Conservation (phyloP, 2,797 vertebrate genomes). For the Paguma larvata region DNA sequence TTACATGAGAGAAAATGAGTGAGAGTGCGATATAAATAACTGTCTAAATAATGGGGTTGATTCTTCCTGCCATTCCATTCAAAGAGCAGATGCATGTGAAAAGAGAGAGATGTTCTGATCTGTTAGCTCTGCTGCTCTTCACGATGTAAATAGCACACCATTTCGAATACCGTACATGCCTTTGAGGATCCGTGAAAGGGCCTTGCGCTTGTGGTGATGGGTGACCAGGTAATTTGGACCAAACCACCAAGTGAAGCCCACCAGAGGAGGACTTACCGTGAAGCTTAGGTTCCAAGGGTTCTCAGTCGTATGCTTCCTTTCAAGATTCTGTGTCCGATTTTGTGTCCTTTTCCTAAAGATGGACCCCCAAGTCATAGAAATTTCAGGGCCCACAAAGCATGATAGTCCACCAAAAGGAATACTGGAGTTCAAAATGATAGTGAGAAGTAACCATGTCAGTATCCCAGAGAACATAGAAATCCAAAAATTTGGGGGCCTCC, state of each 20-base stretch:
- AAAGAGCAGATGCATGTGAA: constrained; percentile 24
- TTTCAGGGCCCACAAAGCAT: not conserved
- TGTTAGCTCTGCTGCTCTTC: not conserved
- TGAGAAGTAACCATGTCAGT: not conserved
- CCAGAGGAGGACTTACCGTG: not conserved
- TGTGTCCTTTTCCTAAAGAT: not conserved
- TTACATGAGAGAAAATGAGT: constrained; percentile 30
- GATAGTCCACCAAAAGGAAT: not conserved
- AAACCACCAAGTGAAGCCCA: not conserved
- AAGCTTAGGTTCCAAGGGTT: not conserved
- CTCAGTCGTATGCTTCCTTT: not conserved
- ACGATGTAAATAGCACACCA: not conserved
- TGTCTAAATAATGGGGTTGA: constrained; percentile 14
- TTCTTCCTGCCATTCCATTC: constrained; percentile 30
- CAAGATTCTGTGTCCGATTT: not conserved
- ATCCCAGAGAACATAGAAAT: not conserved
- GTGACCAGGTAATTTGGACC: not conserved
- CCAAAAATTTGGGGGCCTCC: not conserved
- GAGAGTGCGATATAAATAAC: constrained; percentile 64
- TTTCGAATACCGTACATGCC: not conserved
- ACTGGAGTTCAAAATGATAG: not conserved
- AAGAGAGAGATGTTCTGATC: not conserved
- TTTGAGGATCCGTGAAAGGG: not conserved
- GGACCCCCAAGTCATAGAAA: not conserved
- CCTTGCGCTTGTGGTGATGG: not conserved